These are phyloP conservation scores for Punctoribates punctum DNA, from an alignment of 2,888 invertebrate genomes.

Conservation along the genomic window DNA sequence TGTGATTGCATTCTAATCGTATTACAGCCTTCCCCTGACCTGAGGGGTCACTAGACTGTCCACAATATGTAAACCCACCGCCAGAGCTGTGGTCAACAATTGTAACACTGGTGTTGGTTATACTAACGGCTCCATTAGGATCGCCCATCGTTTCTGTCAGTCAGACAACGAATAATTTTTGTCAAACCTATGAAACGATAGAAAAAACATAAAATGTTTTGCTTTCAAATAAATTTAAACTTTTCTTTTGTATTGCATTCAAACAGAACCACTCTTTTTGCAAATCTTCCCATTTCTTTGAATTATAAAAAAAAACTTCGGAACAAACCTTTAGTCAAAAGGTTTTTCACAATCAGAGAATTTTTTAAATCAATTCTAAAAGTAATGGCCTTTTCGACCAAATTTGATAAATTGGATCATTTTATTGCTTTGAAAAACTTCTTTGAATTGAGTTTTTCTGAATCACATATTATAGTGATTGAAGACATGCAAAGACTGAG, in stretches of 20 bases:
- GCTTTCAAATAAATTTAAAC: neutral
- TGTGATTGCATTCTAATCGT: conserved; percentile 1
- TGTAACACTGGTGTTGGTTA: neutral
- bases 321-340: no score
- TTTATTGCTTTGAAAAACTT: neutral
- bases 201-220: conserved; percentile 15
- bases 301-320: no score
- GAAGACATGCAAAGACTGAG: no score
- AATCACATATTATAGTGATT: neutral
- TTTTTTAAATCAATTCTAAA: neutral
- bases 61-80: neutral
- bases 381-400: neutral
- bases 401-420: neutral
- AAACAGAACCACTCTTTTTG: neutral
- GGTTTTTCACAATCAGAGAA: no score
- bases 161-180: neutral
- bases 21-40: conserved; percentile 20
- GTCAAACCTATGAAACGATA: neutral
- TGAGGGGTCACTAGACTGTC: neutral
- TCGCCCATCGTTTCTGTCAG: neutral
- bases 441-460: neutral
- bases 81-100: neutral
- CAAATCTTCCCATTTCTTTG: no score
- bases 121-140: neutral
- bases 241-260: neutral